These are phyloP conservation scores for Andrena bicolor DNA, from an alignment of 2,888 invertebrate species.

Conservation along the genomic window DNA sequence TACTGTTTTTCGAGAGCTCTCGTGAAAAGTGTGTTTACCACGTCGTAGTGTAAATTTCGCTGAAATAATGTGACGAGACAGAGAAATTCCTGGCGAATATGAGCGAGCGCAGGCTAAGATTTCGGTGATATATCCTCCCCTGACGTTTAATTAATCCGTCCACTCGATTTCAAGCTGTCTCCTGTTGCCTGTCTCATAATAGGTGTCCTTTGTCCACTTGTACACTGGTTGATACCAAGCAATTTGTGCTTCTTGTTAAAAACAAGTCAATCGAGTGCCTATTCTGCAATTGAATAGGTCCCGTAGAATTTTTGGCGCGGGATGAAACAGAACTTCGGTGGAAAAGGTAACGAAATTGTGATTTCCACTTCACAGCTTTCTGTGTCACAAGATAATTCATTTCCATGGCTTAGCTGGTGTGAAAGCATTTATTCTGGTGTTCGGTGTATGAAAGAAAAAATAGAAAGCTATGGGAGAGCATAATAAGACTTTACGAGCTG, in stretches of 20 bases:
- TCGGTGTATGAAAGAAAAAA: too few relatives aligned
- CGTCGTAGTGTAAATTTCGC: constrained; percentile 4
- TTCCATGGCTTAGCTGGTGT: too few relatives aligned
- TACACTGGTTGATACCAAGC: constrained; percentile 14
- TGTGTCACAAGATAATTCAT: too few relatives aligned
- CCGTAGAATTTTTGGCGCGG: too few relatives aligned
- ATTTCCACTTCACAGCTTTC: too few relatives aligned
- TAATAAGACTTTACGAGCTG: too few relatives aligned
- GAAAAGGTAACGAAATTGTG: too few relatives aligned
- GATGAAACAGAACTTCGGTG: too few relatives aligned
- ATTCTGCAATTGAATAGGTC: too few relatives aligned
- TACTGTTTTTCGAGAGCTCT: background rate
- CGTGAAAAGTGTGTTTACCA: background rate
- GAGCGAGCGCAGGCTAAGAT: constrained; percentile 32
- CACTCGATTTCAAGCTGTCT: constrained; percentile 48
- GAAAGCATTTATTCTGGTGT: too few relatives aligned
- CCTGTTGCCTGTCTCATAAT: constrained; percentile 30
- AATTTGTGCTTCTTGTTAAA: constrained; percentile 9
- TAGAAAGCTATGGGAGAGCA: too few relatives aligned
- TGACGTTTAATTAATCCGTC: constrained; percentile 62
- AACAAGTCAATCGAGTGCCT: background rate
- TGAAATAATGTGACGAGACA: constrained; percentile 1
- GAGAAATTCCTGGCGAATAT: constrained; percentile 30
- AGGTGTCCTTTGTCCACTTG: constrained; percentile 24
- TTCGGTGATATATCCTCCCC: constrained; percentile 46